Base-by-base conservation (phyloP, 2,888 invertebrate genomes). In the Drosophila setosimentum region DNA sequence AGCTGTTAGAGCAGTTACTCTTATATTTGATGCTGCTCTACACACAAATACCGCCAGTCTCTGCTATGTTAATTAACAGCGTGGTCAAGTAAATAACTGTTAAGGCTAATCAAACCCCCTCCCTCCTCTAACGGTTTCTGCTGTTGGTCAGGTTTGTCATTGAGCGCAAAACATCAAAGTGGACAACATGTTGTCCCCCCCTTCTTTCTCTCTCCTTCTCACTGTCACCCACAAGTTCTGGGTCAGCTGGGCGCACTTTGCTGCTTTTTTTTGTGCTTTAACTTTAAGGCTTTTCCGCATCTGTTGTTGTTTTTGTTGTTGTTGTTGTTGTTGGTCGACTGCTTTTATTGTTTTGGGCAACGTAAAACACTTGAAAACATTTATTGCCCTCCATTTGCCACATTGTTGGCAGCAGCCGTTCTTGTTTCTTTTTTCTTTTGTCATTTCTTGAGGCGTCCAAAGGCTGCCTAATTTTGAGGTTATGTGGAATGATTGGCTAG, bases 201-300 rank as follows among this genome's bases (percentile, higher is more conserved):
- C 32, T 37, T 37, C 5, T 45, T 16, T 24, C n/a, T 11, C 40
- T 42, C 40, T 42, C 27, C 57, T 30, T 24, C 29, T 49, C 29
- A 10, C 27, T 48, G 10, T n/a, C 30, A n/a, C 29, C 59, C 59
- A 62, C 87, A 89, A 89, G 87, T 87, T 84, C 87, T 84, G 84
- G 89, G 84, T 81, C 89, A 89, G 69, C 73, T 78, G 73, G 71
- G 65, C 70, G 53, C 73, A 66, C 55, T 69, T 78, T 68, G 57
- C 42, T 29, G 55, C n/a, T n/a, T 49, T 24, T 53, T 45, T 45
- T 45, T 45, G 45, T 45, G 16, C 45, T 45, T 45, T 73, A 66
- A 64, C 83, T 74, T 64, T 49, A 68, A 57, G 60, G 63, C 65
- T 65, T 63, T 65, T 40, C 29, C 48, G 7, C 63, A 67, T 54